Evolutionary conservation across 2,888 invertebrate species (phyloP).

Genomic region (Amphiduros pacificus): DNA sequence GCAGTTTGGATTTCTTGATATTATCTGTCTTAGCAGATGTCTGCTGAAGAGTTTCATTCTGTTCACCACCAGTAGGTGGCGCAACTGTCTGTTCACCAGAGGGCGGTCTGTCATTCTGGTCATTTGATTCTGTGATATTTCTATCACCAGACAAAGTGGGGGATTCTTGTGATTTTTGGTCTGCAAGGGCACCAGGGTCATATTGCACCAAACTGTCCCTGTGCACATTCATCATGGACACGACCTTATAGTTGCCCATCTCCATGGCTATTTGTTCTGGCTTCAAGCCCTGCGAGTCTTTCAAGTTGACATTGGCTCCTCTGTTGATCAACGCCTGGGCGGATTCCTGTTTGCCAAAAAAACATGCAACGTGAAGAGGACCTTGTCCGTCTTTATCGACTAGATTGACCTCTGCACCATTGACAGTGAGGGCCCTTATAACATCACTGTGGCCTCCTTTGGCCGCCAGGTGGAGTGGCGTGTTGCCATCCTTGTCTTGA

Average conservation of each 20-base stretch:
- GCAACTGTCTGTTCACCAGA: too few relatives aligned
- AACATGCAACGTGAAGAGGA: conserved; percentile 6
- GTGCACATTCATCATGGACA: background rate
- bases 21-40: too few relatives aligned
- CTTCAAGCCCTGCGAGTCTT: background rate
- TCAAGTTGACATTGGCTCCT: background rate
- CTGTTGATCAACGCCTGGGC: conserved; percentile 1
- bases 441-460: background rate
- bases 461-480: background rate
- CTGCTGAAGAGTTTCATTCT: too few relatives aligned
- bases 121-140: too few relatives aligned
- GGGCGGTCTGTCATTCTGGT: too few relatives aligned
- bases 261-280: conserved; percentile 3
- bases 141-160: too few relatives aligned
- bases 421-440: background rate
- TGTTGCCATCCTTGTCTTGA: background rate
- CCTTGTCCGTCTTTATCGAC: background rate
- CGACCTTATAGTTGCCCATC: background rate
- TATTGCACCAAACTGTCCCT: background rate
- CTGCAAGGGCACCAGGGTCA: too few relatives aligned
- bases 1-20: too few relatives aligned
- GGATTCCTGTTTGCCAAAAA: background rate
- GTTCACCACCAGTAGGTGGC: too few relatives aligned
- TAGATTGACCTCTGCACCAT: background rate
- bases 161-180: too few relatives aligned